Base-by-base conservation (phyloP, 2,113 vertebrate genomes). In the Platanista minor region DNA sequence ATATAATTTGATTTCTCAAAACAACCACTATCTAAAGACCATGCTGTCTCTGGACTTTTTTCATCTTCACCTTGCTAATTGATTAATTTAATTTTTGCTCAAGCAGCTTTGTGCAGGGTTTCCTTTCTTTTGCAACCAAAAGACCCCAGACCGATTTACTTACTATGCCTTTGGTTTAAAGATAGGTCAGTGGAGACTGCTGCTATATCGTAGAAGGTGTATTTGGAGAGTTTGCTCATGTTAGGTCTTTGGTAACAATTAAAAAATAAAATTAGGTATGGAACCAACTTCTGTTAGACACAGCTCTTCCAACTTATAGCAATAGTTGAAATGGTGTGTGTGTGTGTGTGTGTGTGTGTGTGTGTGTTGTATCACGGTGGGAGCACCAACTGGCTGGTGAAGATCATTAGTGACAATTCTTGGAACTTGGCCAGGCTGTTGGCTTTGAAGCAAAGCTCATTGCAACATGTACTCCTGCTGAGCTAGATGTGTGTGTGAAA, bases 371-470 rank as follows among this genome's bases (percentile, higher is more conserved):
- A 39, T 27, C 59, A 83, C 62, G 77, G 74, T 80, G 41, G n/a
- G 49, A 95, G 59, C n/a, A 95, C 52, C 43, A 59, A 87, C 62
- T 94, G 52, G n/a, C 54, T 96, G 59, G 87, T 67, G 46, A 74
- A 96, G 85, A 87, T 95, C 85, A 88, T 92, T 88, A 67, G 39
- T 86, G 77, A 85, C 78, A 95, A 82, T 94, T 94, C 43, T 74
- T 95, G 78, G 77, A 91, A 57, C 72, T 59, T 69, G 82, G 54
- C 91, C 74, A 94, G 83, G 57, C 36, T 82, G 61, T 39, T 33
- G 20, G 83, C 87, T 97, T 96, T 97, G 95, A 97, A 91, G 57
- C 0, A 29, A 88, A 96, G 77, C 78, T 97, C 91, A 52, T 54
- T 88, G 52, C 61, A 77, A 59, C 66, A 95, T 25, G 3, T 46